phyloP scores from a whole-genome alignment of 2,888 invertebrate genomes.

The Chorisops tibialis region DNA sequence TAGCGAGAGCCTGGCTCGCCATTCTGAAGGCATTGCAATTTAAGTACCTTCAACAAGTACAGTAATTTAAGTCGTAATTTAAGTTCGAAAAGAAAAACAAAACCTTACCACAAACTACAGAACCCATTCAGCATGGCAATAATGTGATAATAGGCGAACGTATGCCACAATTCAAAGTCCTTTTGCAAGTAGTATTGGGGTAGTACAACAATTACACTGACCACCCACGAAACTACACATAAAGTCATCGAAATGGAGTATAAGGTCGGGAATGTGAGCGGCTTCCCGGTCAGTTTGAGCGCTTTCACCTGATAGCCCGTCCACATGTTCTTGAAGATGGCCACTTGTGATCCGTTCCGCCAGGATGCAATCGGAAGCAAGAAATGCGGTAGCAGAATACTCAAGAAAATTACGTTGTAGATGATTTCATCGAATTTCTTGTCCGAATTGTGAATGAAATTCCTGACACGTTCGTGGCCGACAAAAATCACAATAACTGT shows the following conservation, averaged over 20 bases:
- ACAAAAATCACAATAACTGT: conserved; percentile 58
- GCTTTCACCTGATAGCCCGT: conserved; percentile 66
- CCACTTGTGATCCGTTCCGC: conserved; percentile 68
- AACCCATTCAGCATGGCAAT: conserved; percentile 72
- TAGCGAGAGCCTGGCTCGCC: conserved; percentile 63
- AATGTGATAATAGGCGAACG: conserved; percentile 69
- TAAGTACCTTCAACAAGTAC: conserved; percentile 54
- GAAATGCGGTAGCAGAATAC: conserved; percentile 68
- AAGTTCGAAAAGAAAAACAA: not conserved
- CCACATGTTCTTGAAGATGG: conserved; percentile 77
- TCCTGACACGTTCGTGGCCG: conserved; percentile 55
- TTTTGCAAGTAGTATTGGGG: conserved; percentile 69
- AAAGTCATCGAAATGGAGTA: conserved; percentile 62
- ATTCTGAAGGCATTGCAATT: conserved; percentile 64
- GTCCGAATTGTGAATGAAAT: conserved; percentile 58
- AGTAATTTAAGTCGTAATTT: not conserved
- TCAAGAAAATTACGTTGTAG: conserved; percentile 72
- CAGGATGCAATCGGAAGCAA: conserved; percentile 66
- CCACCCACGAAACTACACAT: conserved; percentile 64
- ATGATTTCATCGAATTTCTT: conserved; percentile 72
- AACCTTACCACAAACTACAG: conserved; percentile 62
- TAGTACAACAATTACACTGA: conserved; percentile 63
- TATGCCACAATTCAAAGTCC: conserved; percentile 70
- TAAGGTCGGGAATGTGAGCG: conserved; percentile 64
- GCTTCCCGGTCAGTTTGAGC: conserved; percentile 53